Conservation (phyloP, 2,888 invertebrate genomes). For the Carcina quercana region DNA sequence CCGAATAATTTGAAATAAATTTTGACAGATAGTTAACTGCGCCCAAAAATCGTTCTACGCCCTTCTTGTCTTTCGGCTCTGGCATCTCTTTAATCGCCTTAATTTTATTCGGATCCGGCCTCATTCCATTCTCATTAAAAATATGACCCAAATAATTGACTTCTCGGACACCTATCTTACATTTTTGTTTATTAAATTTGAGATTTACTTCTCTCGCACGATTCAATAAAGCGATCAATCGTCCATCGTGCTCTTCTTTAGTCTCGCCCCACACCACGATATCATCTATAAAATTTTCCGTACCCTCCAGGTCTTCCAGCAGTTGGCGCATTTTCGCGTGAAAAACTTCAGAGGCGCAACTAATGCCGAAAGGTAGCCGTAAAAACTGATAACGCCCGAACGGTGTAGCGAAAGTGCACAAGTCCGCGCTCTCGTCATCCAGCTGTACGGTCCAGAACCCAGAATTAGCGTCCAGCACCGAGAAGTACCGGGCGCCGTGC, state of each 20-base stretch:
- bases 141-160: constrained; percentile 18
- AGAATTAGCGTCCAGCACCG: constrained; percentile 10
- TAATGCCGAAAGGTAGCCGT: constrained; percentile 9
- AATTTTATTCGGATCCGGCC: constrained; percentile 12
- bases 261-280: constrained; percentile 15
- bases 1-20: constrained; percentile 15
- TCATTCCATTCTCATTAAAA: constrained; percentile 16
- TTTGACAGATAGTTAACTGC: constrained; percentile 13
- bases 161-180: constrained; percentile 12
- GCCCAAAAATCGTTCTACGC: constrained; percentile 17
- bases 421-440: constrained; percentile 10
- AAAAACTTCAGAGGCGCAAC: constrained; percentile 9
- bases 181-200: constrained; percentile 18
- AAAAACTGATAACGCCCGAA: constrained; percentile 10
- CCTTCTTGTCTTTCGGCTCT: constrained; percentile 10
- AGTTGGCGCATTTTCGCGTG: constrained; percentile 8
- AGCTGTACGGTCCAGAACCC: constrained; percentile 12
- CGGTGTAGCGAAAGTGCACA: constrained; percentile 9
- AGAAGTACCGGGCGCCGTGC: constrained; percentile 8
- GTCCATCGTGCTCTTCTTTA: constrained; percentile 13
- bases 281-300: constrained; percentile 16
- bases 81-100: constrained; percentile 17
- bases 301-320: constrained; percentile 15
- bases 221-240: constrained; percentile 12
- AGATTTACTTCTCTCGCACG: constrained; percentile 12